Conservation (phyloP, 2,797 vertebrate genomes). For the Pempheris klunzingeri region DNA sequence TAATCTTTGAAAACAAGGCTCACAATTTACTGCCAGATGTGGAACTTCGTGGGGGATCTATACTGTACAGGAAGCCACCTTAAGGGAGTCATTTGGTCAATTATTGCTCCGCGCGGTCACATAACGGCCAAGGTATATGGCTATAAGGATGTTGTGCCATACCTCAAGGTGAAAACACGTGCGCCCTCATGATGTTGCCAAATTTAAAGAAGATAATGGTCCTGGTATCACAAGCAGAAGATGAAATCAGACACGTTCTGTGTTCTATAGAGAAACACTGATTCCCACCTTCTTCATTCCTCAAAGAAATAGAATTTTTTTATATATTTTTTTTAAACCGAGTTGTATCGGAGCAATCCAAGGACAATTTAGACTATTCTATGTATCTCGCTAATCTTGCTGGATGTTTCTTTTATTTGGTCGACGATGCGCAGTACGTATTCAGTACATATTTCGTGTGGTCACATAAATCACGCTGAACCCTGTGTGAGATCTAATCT, state of each 20-base stretch:
- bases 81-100: constrained; percentile 22
- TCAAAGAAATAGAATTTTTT: not conserved
- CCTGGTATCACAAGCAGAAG: constrained; percentile 22
- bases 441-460: constrained; percentile 24
- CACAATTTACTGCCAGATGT: not conserved
- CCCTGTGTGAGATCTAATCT: constrained; percentile 23
- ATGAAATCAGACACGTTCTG: constrained; percentile 5
- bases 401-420: not conserved
- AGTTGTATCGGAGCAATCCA: too few relatives aligned
- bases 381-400: constrained; percentile 7
- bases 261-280: not conserved
- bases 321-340: too few relatives aligned
- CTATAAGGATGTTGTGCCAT: not conserved
- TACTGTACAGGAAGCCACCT: not conserved
- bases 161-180: constrained; percentile 16
- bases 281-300: not conserved
- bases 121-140: constrained; percentile 14
- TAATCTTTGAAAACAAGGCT: constrained; percentile 17
- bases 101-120: constrained; percentile 9
- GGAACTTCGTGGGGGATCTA: not conserved
- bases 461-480: constrained; percentile 50
- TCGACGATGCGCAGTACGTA: not conserved
- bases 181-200: constrained; percentile 1
- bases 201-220: constrained; percentile 26
- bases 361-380: constrained; percentile 21